Evolutionary conservation across 2,888 invertebrate species (phyloP), one percentile per base, ranked within the genome.

Genomic region (Callimorpha dominula): DNA sequence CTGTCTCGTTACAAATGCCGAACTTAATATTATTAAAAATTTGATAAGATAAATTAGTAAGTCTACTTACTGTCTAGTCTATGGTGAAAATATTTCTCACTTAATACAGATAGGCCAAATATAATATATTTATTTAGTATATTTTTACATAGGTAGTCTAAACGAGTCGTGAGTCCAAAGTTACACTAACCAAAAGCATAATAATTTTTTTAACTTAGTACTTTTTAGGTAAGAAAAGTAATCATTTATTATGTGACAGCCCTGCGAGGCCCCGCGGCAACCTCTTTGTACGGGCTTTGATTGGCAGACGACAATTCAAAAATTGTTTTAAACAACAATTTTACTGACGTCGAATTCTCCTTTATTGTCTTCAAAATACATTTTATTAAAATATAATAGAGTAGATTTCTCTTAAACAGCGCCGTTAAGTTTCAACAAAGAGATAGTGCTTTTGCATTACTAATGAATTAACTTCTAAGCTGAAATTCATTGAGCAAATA

Each of bases 231-330:
- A 67, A 49, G 8, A 40, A n/a, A n/a, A n/a, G n/a, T 69, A 14
- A 68, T 69, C n/a, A 64, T 72, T 70, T n/a, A 68, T 20, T 49
- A 43, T 52, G 42, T n/a, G 74, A 49, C 79, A 83, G 15, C 79
- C 77, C 79, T 83, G 43, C 40, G n/a, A n/a, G 62, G 76, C 77
- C 85, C 85, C 71, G 81, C 71, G 85, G 89, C 87, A 72, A 77
- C 73, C 80, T 76, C 90, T 91, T 91, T 90, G 88, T 87, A 77
- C 72, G 70, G 64, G 82, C 66, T 81, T 85, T 91, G 90, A 91
- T 91, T 91, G 90, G 86, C 90, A 91, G 86, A 89, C 84, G 87
- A 88, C 87, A 88, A 87, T 85, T 82, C 85, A 84, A 86, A 89
- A 89, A 87, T 87, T 83, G 79, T 85, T 87, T 82, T 81, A 85